Evolutionary conservation across 2,113 vertebrate genomes (phyloP).

Genomic region (Emydocephalus ijimae): DNA sequence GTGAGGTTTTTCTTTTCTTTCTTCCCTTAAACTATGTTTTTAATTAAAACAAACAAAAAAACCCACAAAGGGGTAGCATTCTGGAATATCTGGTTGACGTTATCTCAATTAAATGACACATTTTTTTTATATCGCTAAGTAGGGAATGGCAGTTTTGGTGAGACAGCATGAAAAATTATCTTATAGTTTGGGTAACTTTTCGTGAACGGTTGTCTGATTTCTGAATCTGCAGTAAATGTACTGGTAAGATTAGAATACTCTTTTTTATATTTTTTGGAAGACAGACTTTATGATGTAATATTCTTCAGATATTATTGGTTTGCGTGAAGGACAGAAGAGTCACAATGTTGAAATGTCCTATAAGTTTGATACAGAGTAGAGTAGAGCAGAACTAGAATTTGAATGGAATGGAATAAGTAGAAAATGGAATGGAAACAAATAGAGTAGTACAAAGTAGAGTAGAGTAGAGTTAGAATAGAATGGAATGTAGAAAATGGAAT

Average conservation of each 20-base stretch:
- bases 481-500: no score
- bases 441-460: no score
- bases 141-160: background rate
- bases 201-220: constrained; percentile 55
- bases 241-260: constrained; percentile 32
- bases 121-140: background rate
- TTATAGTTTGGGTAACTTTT: constrained; percentile 64
- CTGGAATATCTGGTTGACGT: background rate
- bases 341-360: background rate
- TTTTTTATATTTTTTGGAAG: constrained; percentile 10
- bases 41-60: background rate
- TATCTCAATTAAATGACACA: background rate
- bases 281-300: background rate
- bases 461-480: no score
- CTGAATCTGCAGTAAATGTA: constrained; percentile 43
- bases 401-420: no score
- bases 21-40: no score
- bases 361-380: background rate
- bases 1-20: background rate
- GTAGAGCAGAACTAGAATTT: no score
- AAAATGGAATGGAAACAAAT: no score
- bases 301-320: background rate
- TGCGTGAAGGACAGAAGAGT: background rate
- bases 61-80: background rate
- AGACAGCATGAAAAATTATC: constrained; percentile 60